A percentile compares a stretch with the other conserved stretches of the same genome.
Conservation (phyloP, 2,888 invertebrate genomes). For the Papilio gigon region DNA sequence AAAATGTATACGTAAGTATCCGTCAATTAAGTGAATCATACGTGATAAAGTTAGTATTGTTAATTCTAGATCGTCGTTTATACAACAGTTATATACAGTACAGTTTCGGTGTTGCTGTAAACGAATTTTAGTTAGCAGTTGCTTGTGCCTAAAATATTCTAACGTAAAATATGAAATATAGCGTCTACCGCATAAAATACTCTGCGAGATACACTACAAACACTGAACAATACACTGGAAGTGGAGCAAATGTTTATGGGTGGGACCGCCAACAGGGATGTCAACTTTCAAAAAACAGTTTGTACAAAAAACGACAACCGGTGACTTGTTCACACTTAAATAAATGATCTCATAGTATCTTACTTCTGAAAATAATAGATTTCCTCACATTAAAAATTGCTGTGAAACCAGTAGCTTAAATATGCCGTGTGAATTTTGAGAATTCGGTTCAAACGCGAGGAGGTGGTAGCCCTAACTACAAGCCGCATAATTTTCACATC, state of each 20-base stretch:
- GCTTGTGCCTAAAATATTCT: constrained; percentile 18
- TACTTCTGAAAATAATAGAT: neutral
- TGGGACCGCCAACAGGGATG: constrained; percentile 40
- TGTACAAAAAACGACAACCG: neutral
- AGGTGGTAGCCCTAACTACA: constrained; percentile 42
- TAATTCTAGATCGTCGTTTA: no score
- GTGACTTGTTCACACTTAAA: neutral
- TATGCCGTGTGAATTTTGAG: neutral
- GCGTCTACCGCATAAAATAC: constrained; percentile 20
- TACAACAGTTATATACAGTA: no score
- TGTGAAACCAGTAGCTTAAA: neutral
- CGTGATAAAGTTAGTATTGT: neutral
- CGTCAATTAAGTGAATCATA: neutral
- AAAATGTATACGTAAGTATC: no score
- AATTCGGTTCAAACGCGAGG: neutral
- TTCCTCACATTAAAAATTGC: neutral
- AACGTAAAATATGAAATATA: constrained; percentile 19
- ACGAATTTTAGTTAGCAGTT: neutral
- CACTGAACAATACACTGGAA: constrained; percentile 37
- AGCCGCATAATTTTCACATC: constrained; percentile 69
- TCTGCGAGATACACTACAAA: constrained; percentile 30
- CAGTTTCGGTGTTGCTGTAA: no score
- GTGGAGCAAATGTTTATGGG: constrained; percentile 54
- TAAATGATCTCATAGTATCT: no score
- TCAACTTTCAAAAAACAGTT: neutral